These are phyloP conservation scores for Chloropsis hardwickii DNA, from an alignment of 2,113 vertebrate species.

Conservation along the genomic window DNA sequence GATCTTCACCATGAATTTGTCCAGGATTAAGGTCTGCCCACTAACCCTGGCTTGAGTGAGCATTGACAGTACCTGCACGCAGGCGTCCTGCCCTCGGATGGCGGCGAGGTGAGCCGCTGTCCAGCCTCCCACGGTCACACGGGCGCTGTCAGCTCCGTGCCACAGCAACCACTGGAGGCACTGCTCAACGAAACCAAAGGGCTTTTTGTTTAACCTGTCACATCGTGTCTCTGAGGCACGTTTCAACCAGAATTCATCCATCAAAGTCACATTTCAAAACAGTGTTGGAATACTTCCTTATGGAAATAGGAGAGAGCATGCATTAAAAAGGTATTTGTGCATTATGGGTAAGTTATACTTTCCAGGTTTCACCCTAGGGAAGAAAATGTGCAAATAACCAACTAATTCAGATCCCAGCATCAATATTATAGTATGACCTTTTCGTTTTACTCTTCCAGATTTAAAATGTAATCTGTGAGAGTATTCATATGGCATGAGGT, in stretches of 20 bases:
- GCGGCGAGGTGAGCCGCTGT: slow-evolving; percentile 78
- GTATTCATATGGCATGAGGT: neutral
- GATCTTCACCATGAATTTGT: neutral
- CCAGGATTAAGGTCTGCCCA: neutral
- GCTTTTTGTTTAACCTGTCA: neutral
- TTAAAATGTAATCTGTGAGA: neutral
- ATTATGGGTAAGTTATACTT: neutral
- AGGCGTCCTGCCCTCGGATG: slow-evolving; percentile 79
- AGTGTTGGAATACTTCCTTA: neutral
- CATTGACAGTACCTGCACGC: slow-evolving; percentile 74
- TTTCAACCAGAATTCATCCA: neutral
- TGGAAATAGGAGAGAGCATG: neutral
- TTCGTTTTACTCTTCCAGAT: neutral
- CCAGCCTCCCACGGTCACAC: slow-evolving; percentile 67
- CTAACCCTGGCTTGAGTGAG: neutral
- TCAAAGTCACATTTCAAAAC: neutral
- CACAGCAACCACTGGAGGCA: slow-evolving; percentile 84
- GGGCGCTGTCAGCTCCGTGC: slow-evolving; percentile 71
- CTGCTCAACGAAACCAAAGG: slow-evolving; percentile 42
- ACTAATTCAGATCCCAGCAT: neutral
- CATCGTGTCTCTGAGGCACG: neutral
- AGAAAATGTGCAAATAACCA: neutral
- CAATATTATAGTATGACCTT: neutral
- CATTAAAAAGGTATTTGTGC: neutral
- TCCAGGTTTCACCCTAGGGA: neutral